Evolutionary conservation across 2,888 invertebrate species (phyloP).

Genomic region (Liodrosophila aerea): DNA sequence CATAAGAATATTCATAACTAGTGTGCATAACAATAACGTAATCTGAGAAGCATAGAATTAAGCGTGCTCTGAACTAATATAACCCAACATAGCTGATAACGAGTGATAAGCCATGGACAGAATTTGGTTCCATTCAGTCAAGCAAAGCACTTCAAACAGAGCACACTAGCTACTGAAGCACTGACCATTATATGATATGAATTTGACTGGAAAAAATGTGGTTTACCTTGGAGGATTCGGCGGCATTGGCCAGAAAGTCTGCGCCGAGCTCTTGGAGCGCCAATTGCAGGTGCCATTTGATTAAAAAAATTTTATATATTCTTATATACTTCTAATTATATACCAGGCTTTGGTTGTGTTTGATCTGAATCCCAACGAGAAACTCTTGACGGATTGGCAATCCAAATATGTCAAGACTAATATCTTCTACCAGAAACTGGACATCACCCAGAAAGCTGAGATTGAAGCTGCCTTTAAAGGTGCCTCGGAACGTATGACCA

Average conservation of each 20-base stretch:
- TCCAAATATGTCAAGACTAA: constrained; percentile 36
- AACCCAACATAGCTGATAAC: too few species aligned
- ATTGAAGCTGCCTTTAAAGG: constrained; percentile 68
- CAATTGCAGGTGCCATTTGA: constrained; percentile 49
- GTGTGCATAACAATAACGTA: too few species aligned
- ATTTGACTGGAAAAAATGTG: constrained; percentile 74
- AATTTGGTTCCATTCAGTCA: too few species aligned
- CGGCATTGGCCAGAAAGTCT: constrained; percentile 76
- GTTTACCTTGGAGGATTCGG: constrained; percentile 80
- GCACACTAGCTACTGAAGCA: too few species aligned
- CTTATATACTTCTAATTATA: not conserved
- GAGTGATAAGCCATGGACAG: too few species aligned
- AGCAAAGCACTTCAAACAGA: too few species aligned
- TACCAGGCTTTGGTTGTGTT: constrained; percentile 68
- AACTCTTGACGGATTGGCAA: constrained; percentile 51
- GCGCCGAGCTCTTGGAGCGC: constrained; percentile 55
- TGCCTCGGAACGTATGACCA: constrained; percentile 49
- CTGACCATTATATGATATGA: constrained; percentile 45
- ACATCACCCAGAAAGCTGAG: constrained; percentile 68
- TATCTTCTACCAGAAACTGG: constrained; percentile 67
- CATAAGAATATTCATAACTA: too few species aligned
- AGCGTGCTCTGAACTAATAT: too few species aligned
- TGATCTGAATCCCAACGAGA: constrained; percentile 65
- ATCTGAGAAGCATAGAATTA: too few species aligned
- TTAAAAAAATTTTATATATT: not conserved